Conservation (phyloP, 2,888 invertebrate species). For the Aphelenchoides bicaudatus region DNA sequence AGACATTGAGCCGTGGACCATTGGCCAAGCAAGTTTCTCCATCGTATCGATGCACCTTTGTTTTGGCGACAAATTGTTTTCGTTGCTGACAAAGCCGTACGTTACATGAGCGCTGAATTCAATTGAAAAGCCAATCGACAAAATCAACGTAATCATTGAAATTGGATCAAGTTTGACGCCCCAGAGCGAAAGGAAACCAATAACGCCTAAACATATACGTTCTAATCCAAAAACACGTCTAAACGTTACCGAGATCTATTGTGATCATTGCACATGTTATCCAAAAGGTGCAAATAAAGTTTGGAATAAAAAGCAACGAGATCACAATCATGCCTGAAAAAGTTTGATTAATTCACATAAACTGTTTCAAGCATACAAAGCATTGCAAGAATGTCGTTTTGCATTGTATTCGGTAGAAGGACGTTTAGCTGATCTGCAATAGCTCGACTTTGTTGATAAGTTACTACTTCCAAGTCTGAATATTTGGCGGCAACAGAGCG, state of each 20-base stretch:
- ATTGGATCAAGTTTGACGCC: slow-evolving; percentile 77
- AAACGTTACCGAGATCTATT: slow-evolving; percentile 52
- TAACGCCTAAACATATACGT: slow-evolving; percentile 68
- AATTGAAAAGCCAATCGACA: slow-evolving; percentile 52
- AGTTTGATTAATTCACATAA: too few species aligned
- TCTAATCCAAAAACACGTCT: neutral
- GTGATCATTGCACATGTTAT: slow-evolving; percentile 81
- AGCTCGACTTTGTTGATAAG: slow-evolving; percentile 55
- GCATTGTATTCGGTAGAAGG: slow-evolving; percentile 56
- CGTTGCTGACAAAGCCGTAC: slow-evolving; percentile 87
- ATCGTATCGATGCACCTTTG: slow-evolving; percentile 64
- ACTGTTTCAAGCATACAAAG: too few species aligned
- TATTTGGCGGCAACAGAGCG: slow-evolving; percentile 47
- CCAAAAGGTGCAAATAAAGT: slow-evolving; percentile 86
- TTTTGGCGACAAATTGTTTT: slow-evolving; percentile 67
- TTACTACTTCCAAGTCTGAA: slow-evolving; percentile 51
- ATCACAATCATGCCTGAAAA: too few species aligned
- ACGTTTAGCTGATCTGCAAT: slow-evolving; percentile 60
- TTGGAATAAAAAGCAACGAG: slow-evolving; percentile 87
- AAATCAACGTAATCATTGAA: slow-evolving; percentile 78
- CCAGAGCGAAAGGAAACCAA: slow-evolving; percentile 93
- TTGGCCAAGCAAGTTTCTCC: slow-evolving; percentile 60
- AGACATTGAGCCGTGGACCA: slow-evolving; percentile 84
- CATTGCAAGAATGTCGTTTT: slow-evolving; percentile 64
- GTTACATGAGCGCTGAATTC: slow-evolving; percentile 86